Base-by-base conservation (phyloP, 2,888 invertebrate species). In the Conomelus anceps region DNA sequence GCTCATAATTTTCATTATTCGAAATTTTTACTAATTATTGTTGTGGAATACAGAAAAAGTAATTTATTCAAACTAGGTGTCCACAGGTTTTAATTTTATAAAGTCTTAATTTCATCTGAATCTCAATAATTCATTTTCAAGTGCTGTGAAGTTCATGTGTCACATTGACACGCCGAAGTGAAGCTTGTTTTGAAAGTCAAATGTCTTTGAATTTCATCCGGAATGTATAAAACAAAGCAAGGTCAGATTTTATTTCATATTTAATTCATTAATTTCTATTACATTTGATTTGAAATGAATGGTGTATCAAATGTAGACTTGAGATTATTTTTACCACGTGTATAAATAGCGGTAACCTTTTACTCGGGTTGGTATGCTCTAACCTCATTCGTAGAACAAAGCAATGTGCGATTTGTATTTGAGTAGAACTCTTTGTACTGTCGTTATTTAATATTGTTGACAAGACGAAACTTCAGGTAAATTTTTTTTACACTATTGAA, bases 161-260 rank as follows among this genome's bases (percentile, higher is more conserved):
- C 90, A 90, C 90, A 90, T 89, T 90, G 90, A 90, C 90, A 89
- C 86, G 86, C 86, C 86, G 86, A 86, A 86, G 86, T 26, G 26
- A 24, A 23, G 86, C 24, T 86, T 86, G 24, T 86, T 86, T 86
- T 86, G 86, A 86, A 86, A 86, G 86, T 86, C 86, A 23, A 23
- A 86, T 24, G 86, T 26, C 22, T 24, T 26, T 86, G 86, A 86
- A 26, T 26, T 86, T 26, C 17, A 20, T n/a, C 24, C 24, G 86
- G 7, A 24, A 86, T 86, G 86, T 86, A 86, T 86, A 86, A 86
- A 86, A 86, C 24, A 26, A 86, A 86, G 86, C 24, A 86, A 26
- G 24, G 86, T 86, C 4, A 86, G 86, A 63, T 63, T 63, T n/a
- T 63, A n/a, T n/a, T 63, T 63, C 13, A 63, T n/a, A 20, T 63